Conservation (phyloP, 1,140 invertebrate genomes). For the Bathynomus jamesi region DNA sequence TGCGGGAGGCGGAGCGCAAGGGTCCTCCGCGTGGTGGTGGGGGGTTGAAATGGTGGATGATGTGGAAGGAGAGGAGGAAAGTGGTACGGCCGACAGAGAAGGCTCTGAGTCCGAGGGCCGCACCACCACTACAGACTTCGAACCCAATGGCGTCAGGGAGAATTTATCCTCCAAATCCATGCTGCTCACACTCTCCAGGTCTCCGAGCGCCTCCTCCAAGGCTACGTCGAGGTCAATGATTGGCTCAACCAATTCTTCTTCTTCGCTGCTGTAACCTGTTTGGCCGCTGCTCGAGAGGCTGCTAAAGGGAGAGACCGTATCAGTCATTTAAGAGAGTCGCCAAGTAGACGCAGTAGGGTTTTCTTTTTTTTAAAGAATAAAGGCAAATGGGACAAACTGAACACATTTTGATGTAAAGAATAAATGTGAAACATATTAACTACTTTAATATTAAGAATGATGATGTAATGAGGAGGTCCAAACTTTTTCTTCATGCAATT, state of each 20-base stretch:
- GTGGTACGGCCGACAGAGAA: not conserved
- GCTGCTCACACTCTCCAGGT: slow-evolving; percentile 31
- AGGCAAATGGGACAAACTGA: too few relatives aligned
- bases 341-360: too few relatives aligned
- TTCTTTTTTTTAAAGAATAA: too few relatives aligned
- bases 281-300: slow-evolving; percentile 29
- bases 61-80: not conserved
- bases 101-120: slow-evolving; percentile 13
- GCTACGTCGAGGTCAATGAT: slow-evolving; percentile 31
- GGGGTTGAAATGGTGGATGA: not conserved
- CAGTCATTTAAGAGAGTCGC: too few relatives aligned
- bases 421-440: too few relatives aligned
- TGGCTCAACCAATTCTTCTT: slow-evolving; percentile 26
- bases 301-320: too few relatives aligned
- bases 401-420: too few relatives aligned
- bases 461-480: too few relatives aligned
- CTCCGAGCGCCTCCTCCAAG: slow-evolving; percentile 29
- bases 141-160: slow-evolving; percentile 15
- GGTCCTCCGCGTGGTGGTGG: slow-evolving; percentile 8
- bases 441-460: too few relatives aligned
- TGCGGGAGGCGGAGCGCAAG: slow-evolving; percentile 18
- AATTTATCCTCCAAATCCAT: slow-evolving; percentile 30
- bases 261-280: slow-evolving; percentile 20
- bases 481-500: too few relatives aligned
- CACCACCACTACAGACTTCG: slow-evolving; percentile 1